Percentiles rank a stretch among this genome's conserved stretches.
phyloP scores from a whole-genome alignment of 2,113 vertebrate genomes.

The Leptodactylus fuscus region DNA sequence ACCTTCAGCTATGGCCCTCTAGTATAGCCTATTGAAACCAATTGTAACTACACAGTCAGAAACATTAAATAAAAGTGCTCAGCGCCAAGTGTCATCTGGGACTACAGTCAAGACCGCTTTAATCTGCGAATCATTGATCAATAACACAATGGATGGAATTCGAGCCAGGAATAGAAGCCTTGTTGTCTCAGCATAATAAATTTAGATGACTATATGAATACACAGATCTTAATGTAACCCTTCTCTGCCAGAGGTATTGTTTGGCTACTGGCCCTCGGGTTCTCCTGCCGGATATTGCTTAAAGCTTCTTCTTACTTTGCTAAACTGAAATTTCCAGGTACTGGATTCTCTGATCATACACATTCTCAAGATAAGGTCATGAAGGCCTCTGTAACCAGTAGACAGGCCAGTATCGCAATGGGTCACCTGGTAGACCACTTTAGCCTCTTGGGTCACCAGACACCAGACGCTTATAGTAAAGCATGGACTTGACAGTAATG shows the following conservation, averaged over 20 bases:
- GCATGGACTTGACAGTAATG: too few species aligned
- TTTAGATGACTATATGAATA: background rate
- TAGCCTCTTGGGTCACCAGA: background rate
- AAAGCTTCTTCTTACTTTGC: background rate
- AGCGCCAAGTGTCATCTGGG: background rate
- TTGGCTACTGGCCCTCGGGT: background rate
- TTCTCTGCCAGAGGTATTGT: background rate
- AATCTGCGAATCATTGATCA: conserved; percentile 2
- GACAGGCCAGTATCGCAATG: background rate
- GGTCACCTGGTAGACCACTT: background rate
- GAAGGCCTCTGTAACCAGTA: background rate
- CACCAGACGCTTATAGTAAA: background rate
- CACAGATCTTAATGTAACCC: background rate
- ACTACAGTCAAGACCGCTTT: background rate
- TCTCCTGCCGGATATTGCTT: background rate
- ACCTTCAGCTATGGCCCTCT: too few species aligned
- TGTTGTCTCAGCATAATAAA: conserved; percentile 5
- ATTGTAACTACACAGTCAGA: background rate
- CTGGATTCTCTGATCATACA: background rate
- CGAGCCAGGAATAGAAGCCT: conserved; percentile 10
- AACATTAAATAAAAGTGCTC: conserved; percentile 18
- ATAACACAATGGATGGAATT: background rate
- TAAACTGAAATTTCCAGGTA: background rate
- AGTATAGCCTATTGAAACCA: conserved; percentile 7
- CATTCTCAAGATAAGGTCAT: background rate